phyloP scores from a whole-genome alignment of 2,797 vertebrate species.

The Phylloscopus collybita region DNA sequence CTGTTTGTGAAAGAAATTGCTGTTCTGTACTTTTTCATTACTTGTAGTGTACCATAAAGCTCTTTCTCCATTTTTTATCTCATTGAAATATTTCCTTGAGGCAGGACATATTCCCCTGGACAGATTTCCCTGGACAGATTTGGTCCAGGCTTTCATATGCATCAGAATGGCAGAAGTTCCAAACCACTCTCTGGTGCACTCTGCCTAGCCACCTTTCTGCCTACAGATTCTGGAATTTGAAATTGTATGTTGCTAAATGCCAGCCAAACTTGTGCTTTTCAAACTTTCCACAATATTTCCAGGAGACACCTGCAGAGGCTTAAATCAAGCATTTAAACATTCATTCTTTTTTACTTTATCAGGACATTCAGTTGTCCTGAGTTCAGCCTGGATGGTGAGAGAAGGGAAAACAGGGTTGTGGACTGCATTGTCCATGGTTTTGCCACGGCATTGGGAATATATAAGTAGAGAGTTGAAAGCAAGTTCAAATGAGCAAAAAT shows the following conservation, averaged over 20 bases:
- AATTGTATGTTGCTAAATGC: background rate
- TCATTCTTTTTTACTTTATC: background rate
- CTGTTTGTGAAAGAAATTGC: background rate
- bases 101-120: background rate
- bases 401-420: background rate
- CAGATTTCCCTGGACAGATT: background rate
- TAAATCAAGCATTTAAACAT: background rate
- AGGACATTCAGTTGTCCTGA: background rate
- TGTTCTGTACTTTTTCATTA: background rate
- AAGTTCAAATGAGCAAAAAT: background rate
- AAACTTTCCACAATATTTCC: background rate
- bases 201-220: background rate
- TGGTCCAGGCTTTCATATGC: background rate
- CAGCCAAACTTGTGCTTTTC: background rate
- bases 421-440: background rate
- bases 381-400: background rate
- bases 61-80: background rate
- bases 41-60: background rate
- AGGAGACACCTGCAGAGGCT: background rate
- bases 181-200: background rate
- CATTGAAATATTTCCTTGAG: background rate
- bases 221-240: background rate
- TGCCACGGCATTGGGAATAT: background rate
- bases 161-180: background rate
- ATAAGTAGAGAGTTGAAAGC: background rate